Percentiles rank a stretch among this genome's conserved stretches.
Conservation (phyloP, 1,140 invertebrate genomes). For the Zaprionus taronus region DNA sequence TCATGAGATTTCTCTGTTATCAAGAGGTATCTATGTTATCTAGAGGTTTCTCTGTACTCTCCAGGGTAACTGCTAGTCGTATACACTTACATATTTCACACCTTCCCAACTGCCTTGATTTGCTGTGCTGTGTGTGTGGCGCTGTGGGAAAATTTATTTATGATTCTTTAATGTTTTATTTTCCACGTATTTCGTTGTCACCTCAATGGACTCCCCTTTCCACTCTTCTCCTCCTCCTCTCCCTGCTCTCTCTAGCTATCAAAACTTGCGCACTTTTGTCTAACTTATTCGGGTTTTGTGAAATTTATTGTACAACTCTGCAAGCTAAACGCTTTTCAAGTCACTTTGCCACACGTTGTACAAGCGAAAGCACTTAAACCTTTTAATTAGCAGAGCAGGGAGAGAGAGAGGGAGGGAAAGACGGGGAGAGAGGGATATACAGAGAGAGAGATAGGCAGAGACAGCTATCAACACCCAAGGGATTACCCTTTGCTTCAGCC, state of each 20-base stretch:
- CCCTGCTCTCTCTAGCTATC: not conserved
- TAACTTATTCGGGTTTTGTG: slow-evolving; percentile 3
- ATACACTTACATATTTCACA: too few relatives aligned
- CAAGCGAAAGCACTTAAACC: slow-evolving; percentile 30
- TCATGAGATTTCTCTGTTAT: too few relatives aligned
- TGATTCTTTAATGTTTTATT: slow-evolving; percentile 80
- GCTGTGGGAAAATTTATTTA: slow-evolving; percentile 77
- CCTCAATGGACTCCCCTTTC: not conserved
- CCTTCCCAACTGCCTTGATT: slow-evolving; percentile 12
- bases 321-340: slow-evolving; percentile 8
- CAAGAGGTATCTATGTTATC: too few relatives aligned
- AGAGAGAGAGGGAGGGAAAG: not conserved
- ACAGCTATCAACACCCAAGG: slow-evolving; percentile 35
- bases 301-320: slow-evolving; percentile 14
- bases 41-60: too few relatives aligned
- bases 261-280: slow-evolving; percentile 42
- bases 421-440: not conserved
- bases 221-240: not conserved
- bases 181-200: slow-evolving; percentile 68
- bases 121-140: slow-evolving; percentile 20
- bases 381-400: slow-evolving; percentile 35
- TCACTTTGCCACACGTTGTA: not conserved
- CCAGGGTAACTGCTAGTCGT: slow-evolving; percentile 1
- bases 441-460: not conserved
- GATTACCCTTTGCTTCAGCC: slow-evolving; percentile 8